Conservation (phyloP, 2,888 invertebrate species). For the Aphrophora alni region DNA sequence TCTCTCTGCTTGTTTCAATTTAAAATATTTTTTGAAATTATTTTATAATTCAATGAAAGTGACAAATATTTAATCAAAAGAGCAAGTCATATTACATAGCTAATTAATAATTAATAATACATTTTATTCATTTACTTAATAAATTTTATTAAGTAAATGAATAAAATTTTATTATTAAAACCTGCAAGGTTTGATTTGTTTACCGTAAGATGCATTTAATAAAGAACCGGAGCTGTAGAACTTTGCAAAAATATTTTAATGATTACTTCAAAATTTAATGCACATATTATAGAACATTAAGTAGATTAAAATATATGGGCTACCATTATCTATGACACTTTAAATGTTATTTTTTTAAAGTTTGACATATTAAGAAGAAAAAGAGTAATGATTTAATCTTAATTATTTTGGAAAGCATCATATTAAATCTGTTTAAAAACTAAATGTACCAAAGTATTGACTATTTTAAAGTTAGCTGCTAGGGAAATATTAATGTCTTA, state of each 20-base stretch:
- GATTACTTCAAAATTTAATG: neutral
- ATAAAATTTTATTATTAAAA: neutral
- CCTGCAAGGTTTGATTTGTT: neutral
- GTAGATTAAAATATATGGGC: neutral
- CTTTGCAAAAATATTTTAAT: no score
- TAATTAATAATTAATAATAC: no score
- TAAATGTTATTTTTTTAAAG: neutral
- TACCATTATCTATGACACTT: neutral
- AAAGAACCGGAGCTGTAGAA: neutral
- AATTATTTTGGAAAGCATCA: neutral
- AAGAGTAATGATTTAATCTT: neutral
- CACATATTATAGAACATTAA: neutral
- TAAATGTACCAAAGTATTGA: slow-evolving; percentile 6
- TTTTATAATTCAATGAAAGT: no score
- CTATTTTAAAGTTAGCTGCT: neutral
- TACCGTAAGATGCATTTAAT: neutral
- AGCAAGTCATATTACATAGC: no score
- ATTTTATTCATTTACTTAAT: no score
- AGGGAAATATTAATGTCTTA: slow-evolving; percentile 6
- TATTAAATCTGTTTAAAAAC: neutral
- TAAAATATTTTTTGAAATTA: no score
- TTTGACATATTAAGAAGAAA: neutral
- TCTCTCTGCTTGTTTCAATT: no score
- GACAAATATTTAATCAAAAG: no score
- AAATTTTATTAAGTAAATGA: neutral